Evolutionary conservation across 92 coral and sea anemone species (phyloP).

Genomic region (Montipora capitata): DNA sequence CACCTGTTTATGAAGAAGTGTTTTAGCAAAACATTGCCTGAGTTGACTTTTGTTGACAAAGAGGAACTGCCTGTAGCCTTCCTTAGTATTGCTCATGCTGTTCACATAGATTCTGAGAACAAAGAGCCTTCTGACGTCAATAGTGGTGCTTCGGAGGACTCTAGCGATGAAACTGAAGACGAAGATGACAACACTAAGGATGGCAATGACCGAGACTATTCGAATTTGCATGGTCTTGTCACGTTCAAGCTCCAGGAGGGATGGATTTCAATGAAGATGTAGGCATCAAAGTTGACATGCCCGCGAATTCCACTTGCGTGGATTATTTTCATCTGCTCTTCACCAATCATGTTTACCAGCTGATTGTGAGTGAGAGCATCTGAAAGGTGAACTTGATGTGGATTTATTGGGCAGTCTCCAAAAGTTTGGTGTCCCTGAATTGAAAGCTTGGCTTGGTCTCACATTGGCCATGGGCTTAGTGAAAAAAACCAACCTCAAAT

Average conservation of each 20-base stretch:
- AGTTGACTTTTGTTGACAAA: too few species aligned
- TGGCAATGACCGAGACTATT: too few species aligned
- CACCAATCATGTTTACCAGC: constrained; percentile 24
- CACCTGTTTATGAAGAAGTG: too few species aligned
- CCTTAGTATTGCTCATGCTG: too few species aligned
- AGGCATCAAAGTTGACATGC: constrained; percentile 44
- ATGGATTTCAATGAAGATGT: constrained; percentile 40
- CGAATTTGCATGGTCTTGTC: constrained; percentile 31
- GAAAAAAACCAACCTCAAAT: constrained; percentile 38
- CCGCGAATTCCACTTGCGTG: constrained; percentile 20
- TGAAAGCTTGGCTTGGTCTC: constrained; percentile 68
- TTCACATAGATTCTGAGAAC: too few species aligned
- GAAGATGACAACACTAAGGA: too few species aligned
- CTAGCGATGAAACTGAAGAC: too few species aligned
- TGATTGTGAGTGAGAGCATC: constrained; percentile 53
- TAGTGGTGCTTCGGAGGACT: too few species aligned
- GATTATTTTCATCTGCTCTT: constrained; percentile 42
- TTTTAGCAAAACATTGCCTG: too few species aligned
- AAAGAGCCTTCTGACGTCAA: too few species aligned
- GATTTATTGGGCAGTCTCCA: constrained; percentile 46
- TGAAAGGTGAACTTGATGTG: constrained; percentile 41
- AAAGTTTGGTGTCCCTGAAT: constrained; percentile 47
- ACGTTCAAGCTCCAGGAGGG: constrained; percentile 18
- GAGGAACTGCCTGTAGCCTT: too few species aligned
- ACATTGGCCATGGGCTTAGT: constrained; percentile 67